Evolutionary conservation across 1,140 invertebrate genomes (phyloP), one percentile per base, ranked within the genome.

Genomic region (Sitobion miscanthi): DNA sequence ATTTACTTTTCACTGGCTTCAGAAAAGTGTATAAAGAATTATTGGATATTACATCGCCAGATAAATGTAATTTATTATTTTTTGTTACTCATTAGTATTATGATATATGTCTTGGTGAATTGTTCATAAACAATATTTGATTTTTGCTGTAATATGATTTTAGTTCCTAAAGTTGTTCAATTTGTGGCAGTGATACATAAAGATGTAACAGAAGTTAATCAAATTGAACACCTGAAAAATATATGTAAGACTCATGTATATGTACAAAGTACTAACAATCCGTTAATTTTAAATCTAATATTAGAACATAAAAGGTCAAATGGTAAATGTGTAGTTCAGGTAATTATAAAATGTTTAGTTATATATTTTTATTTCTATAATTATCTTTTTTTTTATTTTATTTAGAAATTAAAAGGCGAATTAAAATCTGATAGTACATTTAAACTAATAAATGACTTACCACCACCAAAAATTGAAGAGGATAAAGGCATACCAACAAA

Each of bases 261-360:
- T 45, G 91, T 93, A 21, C 91, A 93, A 86, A 85, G 23, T 85
- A 38, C 47, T 9, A n/a, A 54, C 23, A 49, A 54, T 92, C 30
- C 77, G 3, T 83, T n/a, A 42, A 3, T 93, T 83, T 86, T 93
- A 52, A 83, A 86, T 7, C n/a, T 93, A 54, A 93, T 35, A 54
- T 93, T 93, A 86, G 91, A 93, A 93, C 49, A 93, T 57, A 93
- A 57, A 93, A 93, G 91, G 14, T 93, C 91, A 30, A 93, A 85
- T 86, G 91, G 91, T 38, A 93, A 93, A 93, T 93, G 91, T 85
- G 35, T 54, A 85, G 47, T 85, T 0, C 91, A 93, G 49, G 91
- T 93, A 86, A 90, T 20, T 69, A n/a, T 45, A 49, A 11, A 54
- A 21, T 82, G 25, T 91, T 14, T 25, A 30, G 0, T 38, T 42